Conservation (phyloP, 2,113 vertebrate genomes). For the Oncorhynchus keta region DNA sequence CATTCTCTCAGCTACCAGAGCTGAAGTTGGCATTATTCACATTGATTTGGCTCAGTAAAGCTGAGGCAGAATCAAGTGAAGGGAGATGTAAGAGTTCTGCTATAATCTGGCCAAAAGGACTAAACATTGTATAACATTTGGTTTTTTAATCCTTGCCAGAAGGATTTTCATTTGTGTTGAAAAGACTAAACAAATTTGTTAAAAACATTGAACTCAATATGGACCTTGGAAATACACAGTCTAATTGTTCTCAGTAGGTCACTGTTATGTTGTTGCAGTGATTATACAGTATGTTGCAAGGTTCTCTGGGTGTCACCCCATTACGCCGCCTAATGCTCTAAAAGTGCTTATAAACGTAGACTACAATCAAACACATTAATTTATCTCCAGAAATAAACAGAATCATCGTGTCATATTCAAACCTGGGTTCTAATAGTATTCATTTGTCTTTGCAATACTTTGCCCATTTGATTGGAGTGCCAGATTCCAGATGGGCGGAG, state of each 20-base stretch:
- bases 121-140: background rate
- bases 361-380: background rate
- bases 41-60: background rate
- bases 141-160: background rate
- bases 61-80: background rate
- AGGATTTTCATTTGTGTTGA: background rate
- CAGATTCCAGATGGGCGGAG: no score
- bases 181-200: background rate
- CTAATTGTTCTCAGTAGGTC: background rate
- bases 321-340: background rate
- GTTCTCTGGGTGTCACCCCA: background rate
- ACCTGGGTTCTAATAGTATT: no score
- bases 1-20: background rate
- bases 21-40: background rate
- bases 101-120: background rate
- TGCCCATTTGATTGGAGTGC: no score
- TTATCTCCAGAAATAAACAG: no score
- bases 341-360: background rate
- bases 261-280: background rate
- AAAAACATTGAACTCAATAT: no score
- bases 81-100: background rate
- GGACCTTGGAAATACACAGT: background rate
- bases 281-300: background rate
- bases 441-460: no score
- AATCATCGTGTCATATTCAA: background rate